Percentiles rank a stretch among this genome's conserved stretches.
Evolutionary conservation across 2,113 vertebrate genomes (phyloP).

Genomic region (Cepphus grylle): DNA sequence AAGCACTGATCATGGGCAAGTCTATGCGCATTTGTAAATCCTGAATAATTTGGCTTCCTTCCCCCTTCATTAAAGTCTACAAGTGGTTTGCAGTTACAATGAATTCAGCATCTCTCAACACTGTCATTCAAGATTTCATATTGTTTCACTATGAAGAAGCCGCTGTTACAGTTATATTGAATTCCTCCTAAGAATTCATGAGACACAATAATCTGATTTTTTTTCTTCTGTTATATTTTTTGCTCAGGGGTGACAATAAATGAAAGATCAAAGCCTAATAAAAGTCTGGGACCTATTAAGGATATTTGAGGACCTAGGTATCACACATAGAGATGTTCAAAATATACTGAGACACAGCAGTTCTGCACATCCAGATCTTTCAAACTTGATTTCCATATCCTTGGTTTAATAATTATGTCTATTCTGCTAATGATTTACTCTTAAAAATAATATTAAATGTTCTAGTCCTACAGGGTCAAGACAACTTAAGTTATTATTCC

Average conservation of each 20-base stretch:
- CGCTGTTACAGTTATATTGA: background rate
- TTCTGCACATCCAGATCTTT: background rate
- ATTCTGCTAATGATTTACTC: background rate
- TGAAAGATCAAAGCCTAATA: background rate
- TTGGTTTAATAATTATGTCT: background rate
- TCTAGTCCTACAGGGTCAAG: background rate
- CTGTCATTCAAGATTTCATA: background rate
- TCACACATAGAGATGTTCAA: rapidly evolving
- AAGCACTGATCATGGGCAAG: background rate
- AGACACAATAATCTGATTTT: background rate
- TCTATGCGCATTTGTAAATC: background rate
- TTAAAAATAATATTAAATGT: background rate
- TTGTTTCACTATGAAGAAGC: background rate
- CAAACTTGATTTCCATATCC: background rate
- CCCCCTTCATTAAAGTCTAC: background rate
- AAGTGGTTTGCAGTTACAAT: background rate
- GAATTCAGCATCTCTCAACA: background rate
- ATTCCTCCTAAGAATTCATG: background rate
- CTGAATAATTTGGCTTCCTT: background rate
- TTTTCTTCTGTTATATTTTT: background rate
- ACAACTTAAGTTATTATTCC: background rate
- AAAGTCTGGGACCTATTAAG: background rate
- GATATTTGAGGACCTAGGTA: background rate
- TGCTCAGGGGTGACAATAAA: background rate
- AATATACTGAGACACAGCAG: background rate